Base-by-base conservation (phyloP, 2,113 vertebrate genomes). In the Chaenocephalus aceratus region DNA sequence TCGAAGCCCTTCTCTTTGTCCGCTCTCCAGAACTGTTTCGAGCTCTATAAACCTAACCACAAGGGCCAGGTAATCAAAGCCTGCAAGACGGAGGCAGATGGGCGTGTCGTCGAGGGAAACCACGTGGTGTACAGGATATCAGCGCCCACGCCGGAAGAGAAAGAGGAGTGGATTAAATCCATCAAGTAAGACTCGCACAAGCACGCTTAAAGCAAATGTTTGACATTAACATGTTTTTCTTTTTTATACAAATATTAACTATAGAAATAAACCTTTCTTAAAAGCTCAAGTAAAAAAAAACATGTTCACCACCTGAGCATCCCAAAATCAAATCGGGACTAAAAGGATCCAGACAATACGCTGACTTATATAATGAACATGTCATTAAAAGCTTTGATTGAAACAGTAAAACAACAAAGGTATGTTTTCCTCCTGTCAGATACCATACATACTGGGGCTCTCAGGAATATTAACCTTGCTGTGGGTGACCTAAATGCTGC, bases 31-130 rank as follows among this genome's bases (percentile, higher is more conserved):
- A 99, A 99, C 93, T 99, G 98, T 75, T 99, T 99, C 84, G 98
- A 99, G 92, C 96, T 99, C 8, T 99, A 97, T 70, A 99, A 99
- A 87, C 97, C 97, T 13, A 97, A 97, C 84, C 97, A 99, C 87
- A 99, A 99, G 88, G 98, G 98, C 52, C 97, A 99, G 87, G 97
- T 99, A 72, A 99, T 99, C 86, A 99, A 99, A 92, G 98, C 98
- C 0, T 99, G 98, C 82, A 99, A 99, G 92, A 99, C 98, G 0
- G 98, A 99, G 94, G 97, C 98, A 0, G 98, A 99, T 6, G 98
- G 98, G 0, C 94, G 98, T 0, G 98, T 99, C 79, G 98, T 99
- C 1, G 98, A 99, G 93, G 98, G 98, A 34, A 99, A 99, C 92
- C 98, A 99, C 0, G 97, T 99, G 10, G 98, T 99, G 45, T 99